Percentiles rank a stretch among this genome's conserved stretches.
phyloP scores from a whole-genome alignment of 2,797 vertebrate species.

The Sebastes aleutianus region DNA sequence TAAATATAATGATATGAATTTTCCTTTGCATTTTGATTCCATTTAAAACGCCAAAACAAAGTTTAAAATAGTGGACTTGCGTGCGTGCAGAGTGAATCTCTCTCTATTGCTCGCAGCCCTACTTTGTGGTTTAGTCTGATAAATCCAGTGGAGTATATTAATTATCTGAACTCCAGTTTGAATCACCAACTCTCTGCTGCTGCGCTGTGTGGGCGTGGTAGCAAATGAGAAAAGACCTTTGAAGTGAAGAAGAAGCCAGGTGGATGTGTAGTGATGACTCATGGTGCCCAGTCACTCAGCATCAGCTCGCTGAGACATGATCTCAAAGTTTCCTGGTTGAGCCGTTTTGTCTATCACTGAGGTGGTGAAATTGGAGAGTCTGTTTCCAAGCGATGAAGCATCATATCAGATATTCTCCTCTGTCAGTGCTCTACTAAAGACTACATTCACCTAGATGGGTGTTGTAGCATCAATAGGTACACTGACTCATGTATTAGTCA shows the following conservation, averaged over 20 bases:
- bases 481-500: slow-evolving; percentile 50
- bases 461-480: slow-evolving; percentile 14
- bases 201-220: neutral
- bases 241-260: neutral
- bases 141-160: neutral
- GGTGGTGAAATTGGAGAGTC: neutral
- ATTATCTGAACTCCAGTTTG: neutral
- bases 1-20: too few relatives aligned
- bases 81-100: neutral
- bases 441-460: slow-evolving; percentile 20
- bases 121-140: slow-evolving; percentile 12
- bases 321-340: slow-evolving; percentile 1
- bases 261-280: slow-evolving; percentile 29
- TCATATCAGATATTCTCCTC: slow-evolving; percentile 15
- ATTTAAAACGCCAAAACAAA: neutral
- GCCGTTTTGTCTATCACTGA: neutral
- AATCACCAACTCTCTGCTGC: slow-evolving; percentile 19
- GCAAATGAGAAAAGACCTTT: neutral
- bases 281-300: slow-evolving; percentile 12
- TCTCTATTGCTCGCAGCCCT: neutral
- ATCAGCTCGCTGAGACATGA: slow-evolving; percentile 34
- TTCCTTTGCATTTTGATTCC: neutral
- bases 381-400: slow-evolving; percentile 22
- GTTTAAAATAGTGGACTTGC: neutral
- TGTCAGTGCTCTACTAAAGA: slow-evolving; percentile 1